Base-by-base conservation (phyloP, 2,888 invertebrate species). In the Hesperia comma region DNA sequence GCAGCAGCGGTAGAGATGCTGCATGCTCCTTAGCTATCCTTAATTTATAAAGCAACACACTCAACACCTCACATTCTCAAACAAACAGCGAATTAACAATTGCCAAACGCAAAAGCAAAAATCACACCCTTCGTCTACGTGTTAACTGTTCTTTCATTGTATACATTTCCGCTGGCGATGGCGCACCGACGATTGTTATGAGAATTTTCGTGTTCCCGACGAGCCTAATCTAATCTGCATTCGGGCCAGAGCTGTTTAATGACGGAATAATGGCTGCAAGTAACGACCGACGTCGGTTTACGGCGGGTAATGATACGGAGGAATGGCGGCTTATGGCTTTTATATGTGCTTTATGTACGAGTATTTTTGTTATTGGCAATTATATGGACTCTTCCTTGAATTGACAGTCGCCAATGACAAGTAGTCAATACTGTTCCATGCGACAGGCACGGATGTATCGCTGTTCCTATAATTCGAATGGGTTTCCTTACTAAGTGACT, bases 181-280 rank as follows among this genome's bases (percentile, higher is more conserved):
- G 15, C 15, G 8, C 7, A 8, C 19, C 12, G 51, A 26, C 51
- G 51, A 21, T 51, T 51, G 51, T 51, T 51, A 51, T 51, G 51
- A 51, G 46, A 46, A 58, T 46, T 46, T 58, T 46, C 46, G 46
- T 58, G 32, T 58, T 58, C 46, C 26, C 41, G 32, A 33, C 54
- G 32, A 58, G 58, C 60, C 54, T 63, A 63, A 57, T 63, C 63
- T 63, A 63, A 63, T 63, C 63, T 63, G 49, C 57, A 57, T 57
- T 63, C 63, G 40, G 43, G 32, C 37, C 56, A 37, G 57, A 61
- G 55, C 60, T 51, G 63, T 56, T 60, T 67, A 69, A 69, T 67
- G 69, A 53, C 63, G 62, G 67, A 63, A 69, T 69, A 69, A 69
- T 67, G 46, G 55, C 60, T 61, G 67, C 63, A 57, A 60, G 61